Evolutionary conservation across 2,888 invertebrate species (phyloP).

Genomic region (Perdita meconis): DNA sequence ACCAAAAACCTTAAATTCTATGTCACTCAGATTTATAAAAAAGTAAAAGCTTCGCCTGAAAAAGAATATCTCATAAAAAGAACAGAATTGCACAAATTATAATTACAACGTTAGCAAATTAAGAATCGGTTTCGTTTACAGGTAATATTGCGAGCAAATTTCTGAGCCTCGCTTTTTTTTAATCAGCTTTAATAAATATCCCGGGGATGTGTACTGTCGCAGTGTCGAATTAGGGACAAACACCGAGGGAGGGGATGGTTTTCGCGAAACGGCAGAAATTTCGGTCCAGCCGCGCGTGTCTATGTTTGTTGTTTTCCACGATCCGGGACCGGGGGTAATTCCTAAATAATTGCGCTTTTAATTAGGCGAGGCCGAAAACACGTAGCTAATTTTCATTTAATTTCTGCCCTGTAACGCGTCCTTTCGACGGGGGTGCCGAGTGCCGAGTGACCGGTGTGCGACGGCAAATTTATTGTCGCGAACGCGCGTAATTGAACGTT

Average conservation of each 20-base stretch:
- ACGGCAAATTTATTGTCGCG: conserved; percentile 41
- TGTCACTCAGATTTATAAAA: too few relatives aligned
- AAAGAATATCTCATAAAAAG: too few relatives aligned
- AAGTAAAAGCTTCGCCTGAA: too few relatives aligned
- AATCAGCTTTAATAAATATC: neutral
- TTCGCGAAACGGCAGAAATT: conserved; percentile 23
- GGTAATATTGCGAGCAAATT: neutral
- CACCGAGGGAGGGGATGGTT: neutral
- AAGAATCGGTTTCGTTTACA: too few relatives aligned
- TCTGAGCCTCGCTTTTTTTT: neutral
- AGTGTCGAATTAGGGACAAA: neutral
- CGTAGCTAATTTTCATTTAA: conserved; percentile 55
- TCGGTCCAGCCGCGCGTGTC: neutral
- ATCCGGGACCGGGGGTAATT: conserved; percentile 15
- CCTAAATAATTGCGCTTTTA: conserved; percentile 60
- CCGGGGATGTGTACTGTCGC: neutral
- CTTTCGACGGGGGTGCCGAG: conserved; percentile 21
- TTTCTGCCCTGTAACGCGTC: conserved; percentile 42
- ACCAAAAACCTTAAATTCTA: too few relatives aligned
- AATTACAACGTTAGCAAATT: too few relatives aligned
- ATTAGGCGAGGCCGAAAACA: conserved; percentile 52
- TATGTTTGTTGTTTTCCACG: conserved; percentile 25
- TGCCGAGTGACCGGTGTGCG: conserved; percentile 18
- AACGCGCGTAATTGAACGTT: conserved; percentile 51
- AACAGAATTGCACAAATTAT: too few relatives aligned